Conservation (phyloP, 2,797 vertebrate species). For the Menidia menidia region DNA sequence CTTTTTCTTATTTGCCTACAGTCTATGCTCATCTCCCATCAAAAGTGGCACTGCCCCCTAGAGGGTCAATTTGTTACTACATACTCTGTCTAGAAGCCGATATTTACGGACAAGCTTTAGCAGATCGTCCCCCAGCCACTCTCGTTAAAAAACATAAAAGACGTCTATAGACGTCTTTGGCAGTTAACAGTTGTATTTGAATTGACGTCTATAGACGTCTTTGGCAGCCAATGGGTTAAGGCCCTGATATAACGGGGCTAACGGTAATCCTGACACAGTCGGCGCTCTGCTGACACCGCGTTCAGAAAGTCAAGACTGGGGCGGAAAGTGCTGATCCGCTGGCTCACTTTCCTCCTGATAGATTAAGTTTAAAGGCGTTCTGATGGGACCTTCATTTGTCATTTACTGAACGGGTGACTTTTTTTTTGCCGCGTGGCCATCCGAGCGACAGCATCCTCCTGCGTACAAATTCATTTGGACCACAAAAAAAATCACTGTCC, state of each 20-base stretch:
- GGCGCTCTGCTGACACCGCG: conserved; percentile 72
- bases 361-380: conserved; percentile 52
- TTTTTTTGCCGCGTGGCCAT: conserved; percentile 16
- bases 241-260: conserved; percentile 50
- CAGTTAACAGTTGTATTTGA: no score
- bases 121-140: no score
- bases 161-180: no score
- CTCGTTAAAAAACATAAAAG: no score
- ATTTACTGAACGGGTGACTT: conserved; percentile 12
- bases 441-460: neutral
- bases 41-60: no score
- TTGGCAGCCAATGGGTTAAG: conserved; percentile 3
- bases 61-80: no score
- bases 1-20: no score
- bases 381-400: conserved; percentile 52
- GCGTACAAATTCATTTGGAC: neutral
- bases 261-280: conserved; percentile 73
- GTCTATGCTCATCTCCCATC: no score
- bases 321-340: conserved; percentile 67
- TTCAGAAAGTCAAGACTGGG: conserved; percentile 48
- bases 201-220: no score
- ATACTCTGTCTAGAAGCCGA: no score
- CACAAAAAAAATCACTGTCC: neutral
- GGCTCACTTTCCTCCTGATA: conserved; percentile 51
- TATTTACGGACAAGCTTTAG: no score